These are phyloP conservation scores for Hirtodrosophila alboralis DNA, from an alignment of 2,888 invertebrate species.

Conservation along the genomic window DNA sequence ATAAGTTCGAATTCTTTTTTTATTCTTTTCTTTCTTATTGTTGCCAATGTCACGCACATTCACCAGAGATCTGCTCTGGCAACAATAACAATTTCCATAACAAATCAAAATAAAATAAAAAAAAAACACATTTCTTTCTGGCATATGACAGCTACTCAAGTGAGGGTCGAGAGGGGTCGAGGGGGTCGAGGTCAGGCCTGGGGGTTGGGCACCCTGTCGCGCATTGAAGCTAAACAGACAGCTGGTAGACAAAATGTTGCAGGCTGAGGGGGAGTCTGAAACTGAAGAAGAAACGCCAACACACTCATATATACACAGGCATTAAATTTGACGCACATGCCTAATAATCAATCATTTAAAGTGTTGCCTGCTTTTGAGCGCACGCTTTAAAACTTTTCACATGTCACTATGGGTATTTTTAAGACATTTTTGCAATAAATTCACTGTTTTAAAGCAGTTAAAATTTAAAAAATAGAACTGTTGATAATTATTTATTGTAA, in stretches of 20 bases:
- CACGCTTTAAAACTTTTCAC: slow-evolving; percentile 39
- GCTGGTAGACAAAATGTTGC: slow-evolving; percentile 33
- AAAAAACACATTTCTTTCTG: slow-evolving; percentile 34
- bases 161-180: slow-evolving; percentile 8
- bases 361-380: slow-evolving; percentile 49
- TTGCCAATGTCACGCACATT: slow-evolving; percentile 55
- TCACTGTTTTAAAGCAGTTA: no score
- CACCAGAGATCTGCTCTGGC: slow-evolving; percentile 11
- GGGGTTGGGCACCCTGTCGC: slow-evolving; percentile 23
- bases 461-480: no score
- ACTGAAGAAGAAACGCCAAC: neutral
- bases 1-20: slow-evolving; percentile 34
- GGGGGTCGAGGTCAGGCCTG: slow-evolving; percentile 1
- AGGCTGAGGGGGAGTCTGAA: neutral
- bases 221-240: slow-evolving; percentile 43
- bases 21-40: slow-evolving; percentile 21
- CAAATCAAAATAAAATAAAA: slow-evolving; percentile 43
- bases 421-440: no score
- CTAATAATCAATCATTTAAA: slow-evolving; percentile 63
- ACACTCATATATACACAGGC: neutral
- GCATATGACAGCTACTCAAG: slow-evolving; percentile 54
- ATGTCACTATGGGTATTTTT: no score
- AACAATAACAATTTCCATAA: slow-evolving; percentile 68
- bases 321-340: slow-evolving; percentile 13
- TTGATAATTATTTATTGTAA: no score